Evolutionary conservation across 2,113 vertebrate species (phyloP).

Genomic region (Malurus alboscapulatus): DNA sequence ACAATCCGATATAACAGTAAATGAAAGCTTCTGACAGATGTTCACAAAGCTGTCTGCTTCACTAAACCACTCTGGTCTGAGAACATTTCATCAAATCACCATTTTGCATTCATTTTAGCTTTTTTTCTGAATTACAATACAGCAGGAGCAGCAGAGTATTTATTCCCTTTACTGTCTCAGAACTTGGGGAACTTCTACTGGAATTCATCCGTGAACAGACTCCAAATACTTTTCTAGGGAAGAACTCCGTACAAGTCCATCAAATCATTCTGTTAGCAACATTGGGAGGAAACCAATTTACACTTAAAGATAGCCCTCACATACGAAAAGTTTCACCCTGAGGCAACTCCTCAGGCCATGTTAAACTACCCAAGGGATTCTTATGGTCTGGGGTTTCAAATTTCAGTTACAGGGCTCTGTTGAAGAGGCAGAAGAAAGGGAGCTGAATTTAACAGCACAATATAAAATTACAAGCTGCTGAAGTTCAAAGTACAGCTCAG

Average conservation of each 20-base stretch:
- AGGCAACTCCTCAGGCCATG: neutral
- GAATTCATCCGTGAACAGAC: neutral
- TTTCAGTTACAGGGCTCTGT: neutral
- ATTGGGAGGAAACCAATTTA: neutral
- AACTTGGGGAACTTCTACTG: neutral
- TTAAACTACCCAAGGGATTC: neutral
- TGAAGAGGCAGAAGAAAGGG: neutral
- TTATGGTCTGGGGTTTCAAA: neutral
- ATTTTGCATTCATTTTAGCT: neutral
- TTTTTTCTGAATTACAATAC: neutral
- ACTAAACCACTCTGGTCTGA: neutral
- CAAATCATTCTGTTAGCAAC: neutral
- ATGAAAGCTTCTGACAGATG: neutral
- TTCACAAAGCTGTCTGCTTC: neutral
- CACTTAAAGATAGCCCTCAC: neutral
- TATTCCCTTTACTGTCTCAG: neutral
- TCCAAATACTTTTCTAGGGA: neutral
- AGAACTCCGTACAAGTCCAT: neutral
- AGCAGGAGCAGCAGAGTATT: neutral
- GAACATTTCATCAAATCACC: neutral
- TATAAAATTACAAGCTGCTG: neutral
- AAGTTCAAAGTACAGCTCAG: neutral
- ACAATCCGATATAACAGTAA: neutral
- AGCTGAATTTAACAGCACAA: neutral
- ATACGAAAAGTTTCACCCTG: neutral